phyloP scores from a whole-genome alignment of 2,797 vertebrate genomes.

The Spea hammondii region DNA sequence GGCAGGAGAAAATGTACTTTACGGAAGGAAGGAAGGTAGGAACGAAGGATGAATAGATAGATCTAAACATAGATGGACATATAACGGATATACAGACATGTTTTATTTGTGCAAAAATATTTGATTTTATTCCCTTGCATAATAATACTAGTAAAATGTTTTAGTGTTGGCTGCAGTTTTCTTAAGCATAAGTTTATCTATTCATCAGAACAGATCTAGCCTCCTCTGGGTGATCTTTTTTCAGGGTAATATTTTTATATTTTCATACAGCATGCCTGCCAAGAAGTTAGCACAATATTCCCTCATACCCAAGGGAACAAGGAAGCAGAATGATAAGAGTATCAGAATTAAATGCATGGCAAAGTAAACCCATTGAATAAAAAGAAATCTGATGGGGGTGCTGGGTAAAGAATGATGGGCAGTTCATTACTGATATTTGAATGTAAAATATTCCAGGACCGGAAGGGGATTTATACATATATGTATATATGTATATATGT shows the following conservation, averaged over 20 bases:
- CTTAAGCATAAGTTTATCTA: slow-evolving; percentile 12
- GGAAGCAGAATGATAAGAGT: not conserved
- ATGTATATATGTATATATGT: no score
- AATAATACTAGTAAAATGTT: no score
- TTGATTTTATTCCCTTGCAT: no score
- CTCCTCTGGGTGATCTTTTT: slow-evolving; percentile 7
- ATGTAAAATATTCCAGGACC: no score
- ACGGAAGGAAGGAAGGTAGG: not conserved
- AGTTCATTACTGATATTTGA: no score
- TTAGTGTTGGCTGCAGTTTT: not conserved
- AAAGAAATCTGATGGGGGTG: not conserved
- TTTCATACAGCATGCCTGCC: slow-evolving; percentile 9
- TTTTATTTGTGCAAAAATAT: no score
- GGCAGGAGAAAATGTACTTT: no score
- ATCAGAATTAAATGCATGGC: not conserved
- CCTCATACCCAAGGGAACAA: not conserved
- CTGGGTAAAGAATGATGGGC: no score
- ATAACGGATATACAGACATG: not conserved
- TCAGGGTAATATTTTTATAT: not conserved
- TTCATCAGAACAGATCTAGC: slow-evolving; percentile 2
- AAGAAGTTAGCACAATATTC: not conserved
- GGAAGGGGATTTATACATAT: no score
- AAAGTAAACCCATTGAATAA: not conserved
- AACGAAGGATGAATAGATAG: not conserved
- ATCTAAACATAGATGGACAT: not conserved